These are phyloP conservation scores for Caenorhabditis uteleia DNA, from an alignment of 2,888 invertebrate genomes.

Conservation along the genomic window DNA sequence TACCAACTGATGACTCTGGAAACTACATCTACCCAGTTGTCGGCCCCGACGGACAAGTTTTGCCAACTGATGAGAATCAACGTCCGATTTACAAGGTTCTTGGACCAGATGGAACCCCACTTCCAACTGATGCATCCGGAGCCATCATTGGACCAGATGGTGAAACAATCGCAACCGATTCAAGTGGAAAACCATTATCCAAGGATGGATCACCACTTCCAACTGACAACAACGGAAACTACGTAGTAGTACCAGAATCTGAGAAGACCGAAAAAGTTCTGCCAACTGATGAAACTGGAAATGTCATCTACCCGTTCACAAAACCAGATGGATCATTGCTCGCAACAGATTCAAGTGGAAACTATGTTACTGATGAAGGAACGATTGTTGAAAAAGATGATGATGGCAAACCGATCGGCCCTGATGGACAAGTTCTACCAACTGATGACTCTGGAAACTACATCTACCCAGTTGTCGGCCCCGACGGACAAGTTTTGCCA, in stretches of 20 bases:
- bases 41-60: conserved; percentile 17
- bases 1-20: conserved; percentile 35
- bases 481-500: conserved; percentile 32
- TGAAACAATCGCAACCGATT: conserved; percentile 21
- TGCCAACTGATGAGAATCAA: conserved; percentile 28
- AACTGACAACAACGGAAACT: conserved; percentile 47
- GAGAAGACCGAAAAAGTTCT: conserved; percentile 12
- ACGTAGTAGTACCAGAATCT: conserved; percentile 30
- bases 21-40: conserved; percentile 26
- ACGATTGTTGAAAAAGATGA: conserved; percentile 32
- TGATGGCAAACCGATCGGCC: conserved; percentile 32
- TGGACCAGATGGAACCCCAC: conserved; percentile 21
- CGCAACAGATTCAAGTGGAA: conserved; percentile 37
- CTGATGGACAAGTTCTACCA: conserved; percentile 22
- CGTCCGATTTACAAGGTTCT: conserved; percentile 40
- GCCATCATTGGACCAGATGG: conserved; percentile 28
- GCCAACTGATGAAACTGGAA: conserved; percentile 21
- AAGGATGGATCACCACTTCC: conserved; percentile 38
- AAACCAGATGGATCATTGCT: conserved; percentile 46
- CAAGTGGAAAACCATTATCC: conserved; percentile 39
- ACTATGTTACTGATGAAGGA: conserved; percentile 16
- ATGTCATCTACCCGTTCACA: conserved; percentile 19
- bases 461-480: conserved; percentile 30
- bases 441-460: conserved; percentile 46
- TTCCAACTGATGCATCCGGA: conserved; percentile 35